phyloP scores from a whole-genome alignment of 2,113 vertebrate genomes.

The Neotragus moschatus region DNA sequence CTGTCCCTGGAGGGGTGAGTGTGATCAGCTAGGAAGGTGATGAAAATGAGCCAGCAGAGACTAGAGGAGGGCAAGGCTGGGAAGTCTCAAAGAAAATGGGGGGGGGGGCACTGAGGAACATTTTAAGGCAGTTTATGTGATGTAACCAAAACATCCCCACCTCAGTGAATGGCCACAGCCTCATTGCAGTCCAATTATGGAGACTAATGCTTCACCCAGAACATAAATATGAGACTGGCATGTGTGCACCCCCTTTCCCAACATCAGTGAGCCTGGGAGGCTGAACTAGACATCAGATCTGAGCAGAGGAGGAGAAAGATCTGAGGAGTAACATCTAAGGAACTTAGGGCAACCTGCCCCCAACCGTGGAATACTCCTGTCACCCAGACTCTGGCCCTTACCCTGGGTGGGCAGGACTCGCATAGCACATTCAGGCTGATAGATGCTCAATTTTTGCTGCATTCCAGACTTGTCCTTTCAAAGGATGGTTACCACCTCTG shows the following conservation, averaged over 20 bases:
- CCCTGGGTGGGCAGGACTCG: not conserved
- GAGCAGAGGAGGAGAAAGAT: not conserved
- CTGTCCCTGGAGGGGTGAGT: slow-evolving; percentile 21
- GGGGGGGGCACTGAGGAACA: too few species aligned
- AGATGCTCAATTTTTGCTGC: too few species aligned
- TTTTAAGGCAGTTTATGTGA: not conserved
- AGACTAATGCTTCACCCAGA: not conserved
- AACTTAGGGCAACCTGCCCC: fast-evolving
- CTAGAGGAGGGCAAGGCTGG: not conserved
- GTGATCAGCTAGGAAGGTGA: not conserved
- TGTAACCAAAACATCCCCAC: not conserved
- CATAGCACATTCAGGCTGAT: not conserved
- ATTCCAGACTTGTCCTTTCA: not conserved
- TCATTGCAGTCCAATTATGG: not conserved
- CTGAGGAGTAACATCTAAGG: not conserved
- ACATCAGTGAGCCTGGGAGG: not conserved
- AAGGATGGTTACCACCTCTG: not conserved
- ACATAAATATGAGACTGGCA: not conserved
- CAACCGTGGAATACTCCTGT: not conserved
- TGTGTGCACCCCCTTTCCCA: not conserved
- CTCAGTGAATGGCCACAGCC: not conserved
- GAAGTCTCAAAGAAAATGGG: too few species aligned
- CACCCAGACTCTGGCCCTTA: not conserved
- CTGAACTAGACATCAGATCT: not conserved
- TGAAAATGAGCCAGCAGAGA: not conserved